Base-by-base conservation (phyloP, 2,797 vertebrate species). In the Danio tinwini region DNA sequence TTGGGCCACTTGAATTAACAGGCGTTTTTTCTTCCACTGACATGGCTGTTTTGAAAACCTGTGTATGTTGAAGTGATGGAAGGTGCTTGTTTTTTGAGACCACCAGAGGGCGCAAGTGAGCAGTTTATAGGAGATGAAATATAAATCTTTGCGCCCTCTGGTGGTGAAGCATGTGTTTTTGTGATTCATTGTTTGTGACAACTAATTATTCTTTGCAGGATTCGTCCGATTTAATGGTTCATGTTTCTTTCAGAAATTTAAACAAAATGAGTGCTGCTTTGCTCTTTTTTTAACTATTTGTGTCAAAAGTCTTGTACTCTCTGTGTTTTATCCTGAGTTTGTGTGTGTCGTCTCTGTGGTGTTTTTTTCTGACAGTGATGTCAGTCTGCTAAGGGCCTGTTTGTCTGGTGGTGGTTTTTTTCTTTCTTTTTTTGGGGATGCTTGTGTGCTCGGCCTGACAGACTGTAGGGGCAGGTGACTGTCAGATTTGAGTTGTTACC, bases 101-200 rank as follows among this genome's bases (percentile, higher is more conserved):
- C 89, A 89, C 83, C 87, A 89, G 86, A 84, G 78, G 37, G 87
- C 85, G 61, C 85, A 78, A 19, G 83, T 45, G 45, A 70, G 21
- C 45, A 59, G n/a, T 59, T 70, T 75, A 11, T 29, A 4, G n/a
- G 49, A 76, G 71, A 29, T 29, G 70, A 69, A 82, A 76, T 13
- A 4, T 9, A 14, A 42, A 50, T 45, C 2, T 61, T 73, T 89
- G 88, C 83, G 68, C 89, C 91, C 85, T 89, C 92, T 90, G 88
- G 55, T 92, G 93, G 91, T 16, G 49, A 37, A 52, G 6, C 5
- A 19, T 80, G 78, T 61, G 84, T 70, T 64, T 1, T 11, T 42
- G 59, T 67, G 8, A 39, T 13, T 74, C 19, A 45, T 52, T 13
- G 56, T 52, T 11, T 17, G 56, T 52, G 55, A 52, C 56, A n/a